Conservation (phyloP, 2,113 vertebrate species). For the Apus apus region DNA sequence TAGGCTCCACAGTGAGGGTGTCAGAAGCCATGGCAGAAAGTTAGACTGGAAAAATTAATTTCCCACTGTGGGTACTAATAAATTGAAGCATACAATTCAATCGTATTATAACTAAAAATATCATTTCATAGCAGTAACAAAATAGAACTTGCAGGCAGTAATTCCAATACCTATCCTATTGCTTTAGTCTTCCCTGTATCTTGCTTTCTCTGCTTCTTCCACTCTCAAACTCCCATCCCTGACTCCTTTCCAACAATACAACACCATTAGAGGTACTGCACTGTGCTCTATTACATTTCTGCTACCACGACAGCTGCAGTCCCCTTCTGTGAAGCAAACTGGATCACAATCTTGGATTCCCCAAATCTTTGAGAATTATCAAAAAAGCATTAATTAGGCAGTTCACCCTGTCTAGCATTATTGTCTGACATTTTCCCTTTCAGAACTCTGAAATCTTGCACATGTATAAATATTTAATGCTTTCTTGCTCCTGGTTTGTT, state of each 20-base stretch:
- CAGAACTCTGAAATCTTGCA: not conserved
- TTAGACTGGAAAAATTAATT: not conserved
- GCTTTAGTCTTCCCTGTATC: not conserved
- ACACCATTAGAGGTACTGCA: not conserved
- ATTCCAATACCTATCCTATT: not conserved
- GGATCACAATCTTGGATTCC: not conserved
- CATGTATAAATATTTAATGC: not conserved
- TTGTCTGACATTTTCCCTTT: not conserved
- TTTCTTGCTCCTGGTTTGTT: not conserved
- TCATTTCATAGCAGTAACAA: not conserved
- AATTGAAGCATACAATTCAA: not conserved
- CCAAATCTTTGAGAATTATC: not conserved
- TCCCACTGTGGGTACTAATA: not conserved
- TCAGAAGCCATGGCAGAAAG: not conserved
- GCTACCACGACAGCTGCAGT: not conserved
- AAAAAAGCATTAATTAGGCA: too few species aligned
- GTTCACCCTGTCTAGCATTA: too few species aligned
- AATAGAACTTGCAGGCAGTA: not conserved
- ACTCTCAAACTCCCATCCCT: not conserved
- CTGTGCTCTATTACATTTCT: not conserved
- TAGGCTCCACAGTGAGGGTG: not conserved
- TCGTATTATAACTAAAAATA: not conserved
- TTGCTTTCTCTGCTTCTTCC: not conserved
- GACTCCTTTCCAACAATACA: not conserved
- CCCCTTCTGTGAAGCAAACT: not conserved